phyloP scores from a whole-genome alignment of 2,113 vertebrate species.

The Falco punctatus region DNA sequence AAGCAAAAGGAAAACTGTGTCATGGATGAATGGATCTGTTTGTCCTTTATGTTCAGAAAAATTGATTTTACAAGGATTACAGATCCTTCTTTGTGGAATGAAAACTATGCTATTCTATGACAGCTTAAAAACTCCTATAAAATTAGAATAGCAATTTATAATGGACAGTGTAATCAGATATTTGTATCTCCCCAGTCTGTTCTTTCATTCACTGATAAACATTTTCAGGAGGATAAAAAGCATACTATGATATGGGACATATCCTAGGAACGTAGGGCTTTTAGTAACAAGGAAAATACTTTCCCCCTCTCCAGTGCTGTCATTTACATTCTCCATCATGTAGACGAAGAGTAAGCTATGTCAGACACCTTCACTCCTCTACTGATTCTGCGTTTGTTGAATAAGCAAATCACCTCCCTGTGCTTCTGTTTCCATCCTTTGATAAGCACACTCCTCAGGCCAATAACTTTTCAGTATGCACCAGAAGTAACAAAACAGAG shows the following conservation, averaged over 20 bases:
- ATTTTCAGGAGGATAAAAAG: neutral
- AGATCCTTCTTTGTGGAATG: neutral
- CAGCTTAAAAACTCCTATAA: neutral
- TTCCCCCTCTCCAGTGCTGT: neutral
- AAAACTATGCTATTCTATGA: neutral
- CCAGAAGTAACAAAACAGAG: neutral
- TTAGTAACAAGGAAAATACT: neutral
- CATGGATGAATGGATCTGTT: neutral
- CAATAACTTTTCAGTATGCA: neutral
- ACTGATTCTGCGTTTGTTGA: neutral
- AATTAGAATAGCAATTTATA: neutral
- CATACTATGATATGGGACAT: neutral
- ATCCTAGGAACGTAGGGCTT: neutral
- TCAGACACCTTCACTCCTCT: neutral
- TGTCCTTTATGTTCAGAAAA: neutral
- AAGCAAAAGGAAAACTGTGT: neutral
- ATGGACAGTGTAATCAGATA: neutral
- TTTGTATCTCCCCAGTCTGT: neutral
- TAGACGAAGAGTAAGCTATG: neutral
- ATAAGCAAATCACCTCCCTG: neutral
- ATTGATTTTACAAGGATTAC: neutral
- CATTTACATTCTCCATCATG: neutral
- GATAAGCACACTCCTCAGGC: neutral
- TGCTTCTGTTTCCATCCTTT: neutral
- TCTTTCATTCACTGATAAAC: neutral